These are phyloP conservation scores for Meloe dianella DNA, from an alignment of 2,888 invertebrate genomes.

Conservation along the genomic window DNA sequence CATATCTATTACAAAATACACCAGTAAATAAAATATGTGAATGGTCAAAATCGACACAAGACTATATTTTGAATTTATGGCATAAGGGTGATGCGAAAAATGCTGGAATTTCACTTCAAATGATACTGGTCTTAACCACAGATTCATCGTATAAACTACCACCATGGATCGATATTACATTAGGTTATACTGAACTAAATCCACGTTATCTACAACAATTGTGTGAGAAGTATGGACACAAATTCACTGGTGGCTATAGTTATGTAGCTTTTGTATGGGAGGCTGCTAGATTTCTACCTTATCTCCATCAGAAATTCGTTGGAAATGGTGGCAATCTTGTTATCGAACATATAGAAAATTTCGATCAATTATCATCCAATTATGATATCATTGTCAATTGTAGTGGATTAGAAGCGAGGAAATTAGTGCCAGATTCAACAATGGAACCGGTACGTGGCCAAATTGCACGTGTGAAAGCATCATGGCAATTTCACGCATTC, in stretches of 20 bases:
- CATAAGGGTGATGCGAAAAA: constrained; percentile 59
- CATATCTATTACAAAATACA: constrained; percentile 68
- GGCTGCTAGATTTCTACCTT: constrained; percentile 69
- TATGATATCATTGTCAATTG: constrained; percentile 81
- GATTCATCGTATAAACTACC: constrained; percentile 48
- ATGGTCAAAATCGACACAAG: constrained; percentile 70
- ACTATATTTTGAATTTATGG: constrained; percentile 67
- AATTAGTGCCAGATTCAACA: constrained; percentile 67
- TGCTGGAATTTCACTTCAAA: constrained; percentile 43
- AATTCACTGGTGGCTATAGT: constrained; percentile 65
- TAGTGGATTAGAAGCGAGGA: constrained; percentile 71
- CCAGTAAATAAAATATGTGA: constrained; percentile 63
- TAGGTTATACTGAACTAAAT: constrained; percentile 57
- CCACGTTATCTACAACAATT: constrained; percentile 53
- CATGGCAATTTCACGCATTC: constrained; percentile 69
- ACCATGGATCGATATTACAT: constrained; percentile 59
- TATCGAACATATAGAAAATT: constrained; percentile 60
- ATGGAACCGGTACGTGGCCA: constrained; percentile 78
- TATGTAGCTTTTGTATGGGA: constrained; percentile 75
- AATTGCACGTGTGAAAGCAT: constrained; percentile 68
- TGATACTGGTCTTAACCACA: constrained; percentile 45
- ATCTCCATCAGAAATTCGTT: constrained; percentile 68
- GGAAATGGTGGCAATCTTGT: constrained; percentile 66
- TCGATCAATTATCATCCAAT: constrained; percentile 59
- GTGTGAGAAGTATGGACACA: constrained; percentile 51